Percentiles rank a stretch among this genome's conserved stretches.
Evolutionary conservation across 2,797 vertebrate genomes (phyloP).

Genomic region (Myotis planiceps): DNA sequence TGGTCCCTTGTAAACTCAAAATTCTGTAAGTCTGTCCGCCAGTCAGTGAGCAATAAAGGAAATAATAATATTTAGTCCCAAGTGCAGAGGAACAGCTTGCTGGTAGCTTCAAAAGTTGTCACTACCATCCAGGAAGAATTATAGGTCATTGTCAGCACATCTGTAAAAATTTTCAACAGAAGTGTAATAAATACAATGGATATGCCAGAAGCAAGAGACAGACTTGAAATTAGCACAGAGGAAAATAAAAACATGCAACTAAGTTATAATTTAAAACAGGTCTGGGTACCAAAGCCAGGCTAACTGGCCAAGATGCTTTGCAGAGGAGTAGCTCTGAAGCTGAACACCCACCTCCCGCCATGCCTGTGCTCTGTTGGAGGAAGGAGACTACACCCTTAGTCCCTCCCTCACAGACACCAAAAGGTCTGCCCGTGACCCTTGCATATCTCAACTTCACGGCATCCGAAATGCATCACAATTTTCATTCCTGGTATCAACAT

Average conservation of each 20-base stretch:
- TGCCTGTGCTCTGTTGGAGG: neutral
- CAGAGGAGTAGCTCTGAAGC: neutral
- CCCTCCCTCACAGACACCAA: neutral
- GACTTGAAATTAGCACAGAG: neutral
- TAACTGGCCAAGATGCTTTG: neutral
- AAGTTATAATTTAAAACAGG: neutral
- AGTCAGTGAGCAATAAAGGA: neutral
- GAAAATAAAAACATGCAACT: neutral
- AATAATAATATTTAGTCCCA: neutral
- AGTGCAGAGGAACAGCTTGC: neutral
- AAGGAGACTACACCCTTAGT: neutral
- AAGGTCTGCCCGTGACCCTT: neutral
- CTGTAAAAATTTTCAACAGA: conserved; percentile 12
- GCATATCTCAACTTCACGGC: neutral
- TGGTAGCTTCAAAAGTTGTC: neutral
- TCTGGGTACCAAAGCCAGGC: neutral
- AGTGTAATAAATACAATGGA: neutral
- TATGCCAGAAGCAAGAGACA: neutral
- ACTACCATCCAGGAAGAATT: neutral
- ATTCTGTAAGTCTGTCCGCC: neutral
- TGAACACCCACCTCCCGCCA: neutral
- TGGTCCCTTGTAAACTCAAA: neutral
- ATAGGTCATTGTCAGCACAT: neutral
- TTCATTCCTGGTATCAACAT: neutral
- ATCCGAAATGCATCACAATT: neutral